Evolutionary conservation across 2,888 invertebrate genomes (phyloP).

Genomic region (Atrina japonica): DNA sequence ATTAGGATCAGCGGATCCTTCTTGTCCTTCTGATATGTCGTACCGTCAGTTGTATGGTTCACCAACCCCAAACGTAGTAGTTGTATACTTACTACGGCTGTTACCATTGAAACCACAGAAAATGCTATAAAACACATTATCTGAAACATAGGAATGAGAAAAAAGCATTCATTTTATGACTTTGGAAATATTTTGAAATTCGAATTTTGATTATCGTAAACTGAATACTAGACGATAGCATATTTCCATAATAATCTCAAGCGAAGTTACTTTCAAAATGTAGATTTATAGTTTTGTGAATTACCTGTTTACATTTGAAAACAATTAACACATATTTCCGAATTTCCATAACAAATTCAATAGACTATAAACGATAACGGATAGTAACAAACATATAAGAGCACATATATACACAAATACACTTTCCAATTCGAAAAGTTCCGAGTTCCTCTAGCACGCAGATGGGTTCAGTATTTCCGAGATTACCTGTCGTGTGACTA

Average conservation of each 20-base stretch:
- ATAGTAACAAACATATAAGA: no score
- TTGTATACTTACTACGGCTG: slow-evolving; percentile 80
- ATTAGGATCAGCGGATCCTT: slow-evolving; percentile 78
- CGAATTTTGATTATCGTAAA: neutral
- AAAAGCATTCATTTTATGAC: no score
- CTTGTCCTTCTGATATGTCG: slow-evolving; percentile 80
- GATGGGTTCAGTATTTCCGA: no score
- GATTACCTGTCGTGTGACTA: no score
- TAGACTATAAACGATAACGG: no score
- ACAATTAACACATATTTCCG: no score
- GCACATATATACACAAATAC: no score
- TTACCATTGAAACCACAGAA: slow-evolving; percentile 80
- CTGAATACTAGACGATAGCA: neutral
- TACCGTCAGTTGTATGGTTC: slow-evolving; percentile 80
- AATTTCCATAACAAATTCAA: no score
- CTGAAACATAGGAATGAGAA: slow-evolving; percentile 66
- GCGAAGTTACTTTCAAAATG: neutral
- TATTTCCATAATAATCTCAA: neutral
- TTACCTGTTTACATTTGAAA: no score
- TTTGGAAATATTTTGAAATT: neutral
- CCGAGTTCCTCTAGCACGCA: no score
- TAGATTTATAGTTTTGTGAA: neutral
- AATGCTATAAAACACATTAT: slow-evolving; percentile 81
- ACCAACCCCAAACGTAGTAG: slow-evolving; percentile 81
- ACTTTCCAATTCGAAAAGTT: no score